These are phyloP conservation scores for Melanotaenia maccullochi DNA, from an alignment of 2,797 vertebrate genomes.

Conservation along the genomic window DNA sequence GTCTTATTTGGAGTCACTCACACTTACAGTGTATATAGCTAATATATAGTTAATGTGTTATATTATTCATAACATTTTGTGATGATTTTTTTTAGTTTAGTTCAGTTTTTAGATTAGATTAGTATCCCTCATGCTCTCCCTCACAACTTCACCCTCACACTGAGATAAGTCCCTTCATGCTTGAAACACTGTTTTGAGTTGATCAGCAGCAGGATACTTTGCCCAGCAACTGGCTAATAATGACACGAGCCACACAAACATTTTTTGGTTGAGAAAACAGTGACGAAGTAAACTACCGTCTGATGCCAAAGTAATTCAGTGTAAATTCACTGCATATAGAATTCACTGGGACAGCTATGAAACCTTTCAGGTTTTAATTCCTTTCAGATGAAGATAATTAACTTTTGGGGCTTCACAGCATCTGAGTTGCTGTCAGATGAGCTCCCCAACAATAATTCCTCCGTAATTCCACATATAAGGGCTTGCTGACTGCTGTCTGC, in stretches of 20 bases:
- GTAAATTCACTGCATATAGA: not conserved
- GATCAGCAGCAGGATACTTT: not conserved
- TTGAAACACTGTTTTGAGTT: not conserved
- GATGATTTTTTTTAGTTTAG: no score
- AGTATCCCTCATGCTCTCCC: no score
- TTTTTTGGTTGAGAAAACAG: no score
- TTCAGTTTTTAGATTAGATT: no score
- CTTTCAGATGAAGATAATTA: not conserved
- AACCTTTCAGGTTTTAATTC: not conserved
- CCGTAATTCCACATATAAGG: not conserved
- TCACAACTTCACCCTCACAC: no score
- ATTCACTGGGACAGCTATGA: no score
- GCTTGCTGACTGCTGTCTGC: no score
- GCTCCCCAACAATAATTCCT: not conserved
- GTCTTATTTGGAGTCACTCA: no score
- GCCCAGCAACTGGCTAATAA: not conserved
- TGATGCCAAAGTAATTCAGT: no score
- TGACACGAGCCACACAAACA: not conserved
- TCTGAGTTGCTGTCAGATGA: not conserved
- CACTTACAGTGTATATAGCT: no score
- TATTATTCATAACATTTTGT: no score
- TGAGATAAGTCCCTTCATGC: not conserved
- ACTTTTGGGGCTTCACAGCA: not conserved
- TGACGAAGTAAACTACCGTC: not conserved
- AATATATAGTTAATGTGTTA: no score